Base-by-base conservation (phyloP, 2,113 vertebrate species). In the Terrapene triunguis region DNA sequence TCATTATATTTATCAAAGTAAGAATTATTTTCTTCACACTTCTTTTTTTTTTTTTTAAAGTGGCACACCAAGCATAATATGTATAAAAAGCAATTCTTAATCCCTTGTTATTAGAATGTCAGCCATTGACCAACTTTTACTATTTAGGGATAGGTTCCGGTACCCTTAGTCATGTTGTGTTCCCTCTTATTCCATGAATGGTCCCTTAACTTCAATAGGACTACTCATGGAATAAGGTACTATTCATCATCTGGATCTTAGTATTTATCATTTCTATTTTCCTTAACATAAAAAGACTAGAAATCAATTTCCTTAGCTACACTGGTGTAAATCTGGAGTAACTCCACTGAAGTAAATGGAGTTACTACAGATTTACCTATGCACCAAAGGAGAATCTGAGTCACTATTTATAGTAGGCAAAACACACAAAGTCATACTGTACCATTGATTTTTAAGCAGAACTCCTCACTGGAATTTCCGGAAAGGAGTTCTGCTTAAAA, bases 261-360 rank as follows among this genome's bases (percentile, higher is more conserved):
- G 5, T 5, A 86, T 84, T 78, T 86, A 6, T n/a, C 50, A 72
- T 72, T 42, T 72, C n/a, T 72, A n/a, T 89, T 76, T 51, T 24
- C 51, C 65, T 79, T 78, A 54, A 80, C 50, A 69, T 48, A 92
- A 89, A 94, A 62, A 69, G 35, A 6, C 72, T 78, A 81, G 4
- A 24, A 25, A 88, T 3, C 17, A 83, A 84, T 91, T 74, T 65
- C 57, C 51, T 87, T 91, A 84, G 9, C 21, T 89, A 95, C 29
- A 88, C 47, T n/a, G 84, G 22, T 47, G 84, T 48, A 84, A 89
- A 92, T 47, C 74, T 88, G 80, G 93, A 92, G 25, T 90, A 89
- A 91, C 2, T 32, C 57, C 6, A 85, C 3, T 47, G 81, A 95
- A 89, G 80, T 8, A 29, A 88, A 22, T 50, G 62, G 62, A 51